Base-by-base conservation (phyloP, 1,140 invertebrate species). In the Lordiphosa collinella region DNA sequence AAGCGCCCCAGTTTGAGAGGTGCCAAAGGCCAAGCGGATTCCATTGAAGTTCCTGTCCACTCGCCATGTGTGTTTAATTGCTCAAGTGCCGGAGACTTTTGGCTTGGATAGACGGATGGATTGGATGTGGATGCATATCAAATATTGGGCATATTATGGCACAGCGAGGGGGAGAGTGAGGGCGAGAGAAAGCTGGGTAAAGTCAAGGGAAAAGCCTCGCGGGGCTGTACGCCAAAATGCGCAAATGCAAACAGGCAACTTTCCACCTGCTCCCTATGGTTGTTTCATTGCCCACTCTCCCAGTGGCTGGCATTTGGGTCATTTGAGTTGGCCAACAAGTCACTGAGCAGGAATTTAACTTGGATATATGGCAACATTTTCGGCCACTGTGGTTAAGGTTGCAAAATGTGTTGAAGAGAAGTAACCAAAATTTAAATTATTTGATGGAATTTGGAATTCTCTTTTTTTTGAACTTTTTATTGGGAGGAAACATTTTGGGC, bases 21-120 rank as follows among this genome's bases (percentile, higher is more conserved):
- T 53, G 63, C 37, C 53, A 46, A 38, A 40, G 35, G 38, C 4
- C 16, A 43, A 55, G 37, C 31, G 41, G 61, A 37, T 46, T 56
- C 43, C 29, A 61, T 51, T 46, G 67, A 18, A 29, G 8, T 35
- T 29, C 5, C 31, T 10, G 3, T 13, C 3, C 8, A 8, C 6
- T 35, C n/a, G 6, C 31, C 22, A 16, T 40, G 18, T 22, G 40
- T 41, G 11, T 43, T 67, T 73, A 56, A 66, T 73, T 73, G 69
- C 51, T 66, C 61, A 68, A 74, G 57, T 63, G 63, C 38, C 47
- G 13, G 47, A 2, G 32, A 37, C 41, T 40, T 13, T 40, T 16
- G 51, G 50, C n/a, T 12, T 12, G 54, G 57, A 59, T 53, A 49
- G 40, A 67, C 11, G 18, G 40, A 29, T 29, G 25, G 25, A 29